These are phyloP conservation scores for Carlito syrichta DNA, from an alignment of 2,113 vertebrate genomes.

Conservation along the genomic window DNA sequence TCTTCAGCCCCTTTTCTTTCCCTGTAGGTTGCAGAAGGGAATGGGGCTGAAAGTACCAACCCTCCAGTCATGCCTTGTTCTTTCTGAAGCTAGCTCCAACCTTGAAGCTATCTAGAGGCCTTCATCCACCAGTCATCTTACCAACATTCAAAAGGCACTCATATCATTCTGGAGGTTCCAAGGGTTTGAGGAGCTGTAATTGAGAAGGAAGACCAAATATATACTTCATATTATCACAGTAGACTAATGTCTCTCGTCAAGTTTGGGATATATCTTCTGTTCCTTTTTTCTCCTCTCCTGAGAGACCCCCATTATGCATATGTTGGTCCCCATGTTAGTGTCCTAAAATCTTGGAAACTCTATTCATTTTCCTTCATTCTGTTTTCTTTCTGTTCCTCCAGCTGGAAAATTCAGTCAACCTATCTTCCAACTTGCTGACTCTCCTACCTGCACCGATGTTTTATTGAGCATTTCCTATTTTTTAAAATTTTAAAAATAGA, in stretches of 20 bases:
- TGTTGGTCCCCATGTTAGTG: too few species aligned
- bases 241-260: background rate
- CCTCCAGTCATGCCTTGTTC: background rate
- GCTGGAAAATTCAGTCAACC: background rate
- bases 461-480: background rate
- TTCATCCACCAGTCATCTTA: too few species aligned
- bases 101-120: too few species aligned
- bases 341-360: too few species aligned
- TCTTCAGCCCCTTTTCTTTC: background rate
- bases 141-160: background rate
- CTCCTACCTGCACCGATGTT: background rate
- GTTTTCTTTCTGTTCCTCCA: background rate
- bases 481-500: too few species aligned
- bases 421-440: background rate
- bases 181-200: background rate
- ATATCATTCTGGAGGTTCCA: background rate
- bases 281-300: background rate
- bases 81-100: background rate
- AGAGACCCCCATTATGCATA: background rate
- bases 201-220: background rate
- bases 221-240: background rate
- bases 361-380: background rate
- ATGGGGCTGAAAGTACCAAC: background rate
- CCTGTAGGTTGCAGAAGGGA: too few species aligned
- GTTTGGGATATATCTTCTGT: background rate